These are phyloP conservation scores for Sceliomorpha sp. DNA, from an alignment of 2,888 invertebrate species.

Conservation along the genomic window DNA sequence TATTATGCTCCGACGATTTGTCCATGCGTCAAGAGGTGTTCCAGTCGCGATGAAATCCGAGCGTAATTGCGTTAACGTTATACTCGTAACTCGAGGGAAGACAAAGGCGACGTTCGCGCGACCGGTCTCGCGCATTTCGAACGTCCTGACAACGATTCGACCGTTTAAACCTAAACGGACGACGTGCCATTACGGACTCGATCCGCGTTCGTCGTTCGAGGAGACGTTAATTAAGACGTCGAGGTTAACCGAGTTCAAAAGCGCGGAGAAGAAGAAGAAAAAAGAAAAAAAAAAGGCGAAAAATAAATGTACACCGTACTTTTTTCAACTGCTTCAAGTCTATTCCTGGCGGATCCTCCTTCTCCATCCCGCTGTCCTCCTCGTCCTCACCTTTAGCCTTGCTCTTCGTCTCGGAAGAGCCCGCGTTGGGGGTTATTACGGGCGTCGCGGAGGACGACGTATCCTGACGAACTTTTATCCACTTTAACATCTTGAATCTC, in stretches of 20 bases:
- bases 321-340: conserved; percentile 74
- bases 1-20: conserved; percentile 23
- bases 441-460: conserved; percentile 59
- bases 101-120: too few relatives aligned
- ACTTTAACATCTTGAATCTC: conserved; percentile 78
- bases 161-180: too few relatives aligned
- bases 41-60: conserved; percentile 35
- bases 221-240: too few relatives aligned
- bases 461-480: conserved; percentile 78
- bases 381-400: conserved; percentile 65
- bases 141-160: too few relatives aligned
- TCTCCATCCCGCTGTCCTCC: conserved; percentile 76
- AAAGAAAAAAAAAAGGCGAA: neutral
- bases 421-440: conserved; percentile 25
- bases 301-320: conserved; percentile 62
- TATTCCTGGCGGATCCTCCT: conserved; percentile 72
- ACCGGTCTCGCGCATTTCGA: too few relatives aligned
- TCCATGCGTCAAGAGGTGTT: conserved; percentile 18
- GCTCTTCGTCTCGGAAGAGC: conserved; percentile 38
- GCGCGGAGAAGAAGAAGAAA: too few relatives aligned
- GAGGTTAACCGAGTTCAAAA: too few relatives aligned
- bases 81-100: conserved; percentile 8
- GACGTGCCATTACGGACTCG: too few relatives aligned
- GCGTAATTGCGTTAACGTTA: conserved; percentile 35
- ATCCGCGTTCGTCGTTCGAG: too few relatives aligned